Evolutionary conservation across 2,113 vertebrate genomes (phyloP).

Genomic region (Tachycineta bicolor): DNA sequence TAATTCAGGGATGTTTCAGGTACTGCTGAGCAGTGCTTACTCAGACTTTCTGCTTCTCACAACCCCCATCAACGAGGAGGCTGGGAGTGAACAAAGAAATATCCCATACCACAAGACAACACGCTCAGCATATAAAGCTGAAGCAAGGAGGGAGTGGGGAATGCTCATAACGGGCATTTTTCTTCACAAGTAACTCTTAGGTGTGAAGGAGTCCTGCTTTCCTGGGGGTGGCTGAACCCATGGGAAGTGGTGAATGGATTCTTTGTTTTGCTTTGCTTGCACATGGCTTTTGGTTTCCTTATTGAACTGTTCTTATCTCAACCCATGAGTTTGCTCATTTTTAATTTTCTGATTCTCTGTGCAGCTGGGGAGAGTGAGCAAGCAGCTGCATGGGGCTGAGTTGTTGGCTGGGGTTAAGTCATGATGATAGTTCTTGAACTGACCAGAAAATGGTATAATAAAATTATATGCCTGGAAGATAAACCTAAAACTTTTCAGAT

Average conservation of each 20-base stretch:
- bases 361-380: not conserved
- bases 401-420: not conserved
- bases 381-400: not conserved
- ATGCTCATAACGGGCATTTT: not conserved
- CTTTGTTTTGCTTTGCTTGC: not conserved
- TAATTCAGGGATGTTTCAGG: not conserved
- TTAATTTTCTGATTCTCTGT: not conserved
- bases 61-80: not conserved
- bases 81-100: not conserved
- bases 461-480: not conserved
- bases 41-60: not conserved
- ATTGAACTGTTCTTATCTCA: not conserved
- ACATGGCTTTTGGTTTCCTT: not conserved
- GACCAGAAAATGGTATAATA: not conserved
- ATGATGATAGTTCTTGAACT: not conserved
- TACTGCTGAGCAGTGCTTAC: not conserved
- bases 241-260: not conserved
- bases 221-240: not conserved
- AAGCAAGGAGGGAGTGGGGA: not conserved
- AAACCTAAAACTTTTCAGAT: not conserved
- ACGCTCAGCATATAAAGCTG: not conserved
- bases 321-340: not conserved
- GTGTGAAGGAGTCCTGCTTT: not conserved
- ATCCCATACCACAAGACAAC: not conserved
- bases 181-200: not conserved